These are phyloP conservation scores for Habrosyne pyritoides DNA, from an alignment of 2,888 invertebrate species.

Conservation along the genomic window DNA sequence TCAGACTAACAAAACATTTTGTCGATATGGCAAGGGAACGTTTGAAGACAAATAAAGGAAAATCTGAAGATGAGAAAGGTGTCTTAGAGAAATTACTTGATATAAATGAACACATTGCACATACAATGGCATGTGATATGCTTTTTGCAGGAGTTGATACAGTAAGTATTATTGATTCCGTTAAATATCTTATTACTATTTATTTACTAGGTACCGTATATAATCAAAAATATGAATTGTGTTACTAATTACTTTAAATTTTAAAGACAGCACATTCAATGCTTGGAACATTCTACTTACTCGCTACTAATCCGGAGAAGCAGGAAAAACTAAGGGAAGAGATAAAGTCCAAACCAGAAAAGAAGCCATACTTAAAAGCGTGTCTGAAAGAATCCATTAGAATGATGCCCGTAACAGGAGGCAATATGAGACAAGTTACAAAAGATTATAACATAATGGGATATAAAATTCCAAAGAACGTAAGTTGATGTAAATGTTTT, in stretches of 20 bases:
- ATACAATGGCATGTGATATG: constrained; percentile 87
- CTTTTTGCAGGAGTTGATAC: constrained; percentile 87
- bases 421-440: constrained; percentile 77
- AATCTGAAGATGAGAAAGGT: constrained; percentile 68
- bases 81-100: constrained; percentile 85
- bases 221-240: no score
- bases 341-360: constrained; percentile 53
- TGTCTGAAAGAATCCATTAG: constrained; percentile 89
- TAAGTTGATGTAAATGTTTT: constrained; percentile 49
- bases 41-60: constrained; percentile 31
- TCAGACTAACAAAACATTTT: constrained; percentile 44
- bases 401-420: constrained; percentile 84
- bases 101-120: constrained; percentile 83
- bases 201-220: no score
- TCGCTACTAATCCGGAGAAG: constrained; percentile 85
- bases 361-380: constrained; percentile 85
- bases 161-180: constrained; percentile 59
- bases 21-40: constrained; percentile 46
- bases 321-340: constrained; percentile 86
- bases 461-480: constrained; percentile 85
- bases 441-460: constrained; percentile 84
- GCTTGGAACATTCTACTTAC: constrained; percentile 81
- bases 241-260: constrained; percentile 8
- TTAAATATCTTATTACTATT: not conserved
- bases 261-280: constrained; percentile 82